Base-by-base conservation (phyloP, 2,888 invertebrate genomes). In the Agriotes lineatus region DNA sequence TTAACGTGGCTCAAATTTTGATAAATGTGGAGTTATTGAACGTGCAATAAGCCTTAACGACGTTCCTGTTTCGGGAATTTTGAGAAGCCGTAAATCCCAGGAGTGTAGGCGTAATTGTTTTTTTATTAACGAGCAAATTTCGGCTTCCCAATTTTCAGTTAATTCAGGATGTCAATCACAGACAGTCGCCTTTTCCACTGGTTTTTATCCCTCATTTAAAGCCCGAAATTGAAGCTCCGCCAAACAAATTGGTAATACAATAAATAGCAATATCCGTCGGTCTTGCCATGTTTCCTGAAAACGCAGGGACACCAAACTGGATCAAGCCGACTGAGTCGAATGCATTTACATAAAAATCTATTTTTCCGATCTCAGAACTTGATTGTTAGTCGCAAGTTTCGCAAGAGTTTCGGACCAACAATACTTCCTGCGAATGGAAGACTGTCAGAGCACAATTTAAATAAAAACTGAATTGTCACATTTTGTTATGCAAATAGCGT, bases 401-500 rank as follows among this genome's bases (percentile, higher is more conserved):
- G 30, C 33, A 37, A 33, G 14, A 37, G 30, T 37, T 42, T 63
- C 18, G 44, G 50, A 37, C 22, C 16, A 45, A 39, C 59, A 52
- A 66, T 50, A 35, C 54, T 54, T 60, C 35, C 33, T 52, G 10
- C 18, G 14, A 52, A 33, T 16, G 16, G 33, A 33, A 52, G 52
- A 30, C 59, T 66, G 60, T 60, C 52, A 59, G 44, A 30, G 61
- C 37, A 30, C 39, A 62, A 67, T 67, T 67, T 62, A 67, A 67
- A 62, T 62, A 62, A 67, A 67, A 68, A 63, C 37, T 48, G 42
- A 68, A 68, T 68, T 54, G 57, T 42, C 58, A 39, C 58, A 54
- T 42, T 68, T 68, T 68, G 57, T 58, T 68, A 68, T 68, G 68
- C 63, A 63, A 68, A 63, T 64, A 48, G 45, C 20, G 45, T 19